Evolutionary conservation across 2,797 vertebrate genomes (phyloP).

Genomic region (Xenentodon cancila): DNA sequence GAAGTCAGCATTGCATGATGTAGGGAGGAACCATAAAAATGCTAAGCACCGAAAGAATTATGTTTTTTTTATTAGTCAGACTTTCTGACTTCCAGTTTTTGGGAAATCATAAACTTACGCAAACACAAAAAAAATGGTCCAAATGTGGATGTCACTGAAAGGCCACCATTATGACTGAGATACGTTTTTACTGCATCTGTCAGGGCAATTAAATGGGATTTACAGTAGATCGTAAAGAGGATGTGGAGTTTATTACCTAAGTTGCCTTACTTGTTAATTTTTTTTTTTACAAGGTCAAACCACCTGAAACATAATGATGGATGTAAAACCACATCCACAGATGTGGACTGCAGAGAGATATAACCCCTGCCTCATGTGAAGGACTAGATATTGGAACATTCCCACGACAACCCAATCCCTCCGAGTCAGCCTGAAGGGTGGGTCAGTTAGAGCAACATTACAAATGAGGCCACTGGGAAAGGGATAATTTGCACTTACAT

Average conservation of each 20-base stretch:
- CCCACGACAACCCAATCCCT: slow-evolving; percentile 2
- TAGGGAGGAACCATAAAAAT: slow-evolving; percentile 58
- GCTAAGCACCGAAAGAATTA: slow-evolving; percentile 56
- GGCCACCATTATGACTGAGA: slow-evolving; percentile 62
- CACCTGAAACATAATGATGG: slow-evolving; percentile 47
- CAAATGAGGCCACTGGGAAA: slow-evolving; percentile 60
- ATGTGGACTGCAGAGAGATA: not conserved
- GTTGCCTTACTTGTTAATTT: slow-evolving; percentile 2
- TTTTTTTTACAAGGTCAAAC: slow-evolving; percentile 25
- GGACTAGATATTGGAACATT: slow-evolving; percentile 4
- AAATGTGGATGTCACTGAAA: slow-evolving; percentile 56
- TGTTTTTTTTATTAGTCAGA: slow-evolving; percentile 54
- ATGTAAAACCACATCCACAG: slow-evolving; percentile 3
- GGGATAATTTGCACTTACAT: slow-evolving; percentile 54
- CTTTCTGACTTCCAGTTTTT: slow-evolving; percentile 69
- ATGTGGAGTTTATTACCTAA: slow-evolving; percentile 41
- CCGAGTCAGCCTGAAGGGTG: not conserved
- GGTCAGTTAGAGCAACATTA: slow-evolving; percentile 57
- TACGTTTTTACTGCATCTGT: slow-evolving; percentile 65
- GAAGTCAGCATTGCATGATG: slow-evolving; percentile 48
- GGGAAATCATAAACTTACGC: slow-evolving; percentile 74
- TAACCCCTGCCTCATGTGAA: not conserved
- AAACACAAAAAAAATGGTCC: slow-evolving; percentile 59
- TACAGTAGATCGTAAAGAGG: slow-evolving; percentile 58
- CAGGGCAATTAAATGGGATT: slow-evolving; percentile 61